phyloP scores from a whole-genome alignment of 2,113 vertebrate species.

The Labeo catla region DNA sequence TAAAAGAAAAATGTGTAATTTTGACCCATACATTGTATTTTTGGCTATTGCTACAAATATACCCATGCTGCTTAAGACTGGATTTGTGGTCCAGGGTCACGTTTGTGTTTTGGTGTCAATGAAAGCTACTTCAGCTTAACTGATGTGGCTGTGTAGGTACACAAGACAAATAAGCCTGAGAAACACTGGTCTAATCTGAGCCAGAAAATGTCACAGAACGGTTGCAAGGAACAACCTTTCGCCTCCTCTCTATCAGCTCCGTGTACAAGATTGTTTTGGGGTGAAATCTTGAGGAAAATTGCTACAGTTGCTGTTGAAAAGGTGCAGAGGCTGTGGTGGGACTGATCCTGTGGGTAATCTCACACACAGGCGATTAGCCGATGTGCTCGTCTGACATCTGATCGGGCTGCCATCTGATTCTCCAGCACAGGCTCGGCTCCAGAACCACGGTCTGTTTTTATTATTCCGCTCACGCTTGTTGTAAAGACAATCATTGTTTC shows the following conservation, averaged over 20 bases:
- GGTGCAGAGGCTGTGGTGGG: constrained; percentile 31
- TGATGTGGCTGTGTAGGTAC: neutral
- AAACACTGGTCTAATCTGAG: neutral
- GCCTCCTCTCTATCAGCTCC: neutral
- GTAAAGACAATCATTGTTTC: constrained; percentile 14
- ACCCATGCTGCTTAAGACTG: no score
- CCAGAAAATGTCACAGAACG: neutral
- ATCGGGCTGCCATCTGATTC: neutral
- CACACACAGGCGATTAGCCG: neutral
- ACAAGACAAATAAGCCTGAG: neutral
- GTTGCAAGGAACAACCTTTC: neutral
- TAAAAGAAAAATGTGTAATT: no score
- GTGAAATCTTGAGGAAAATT: constrained; percentile 36
- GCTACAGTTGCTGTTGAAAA: constrained; percentile 12
- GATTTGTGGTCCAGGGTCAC: no score
- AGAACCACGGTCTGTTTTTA: neutral
- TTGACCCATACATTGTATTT: no score
- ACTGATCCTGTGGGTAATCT: constrained; percentile 27
- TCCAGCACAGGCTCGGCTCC: neutral
- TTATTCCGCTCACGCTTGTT: constrained; percentile 21
- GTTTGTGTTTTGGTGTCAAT: neutral
- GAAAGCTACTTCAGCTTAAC: neutral
- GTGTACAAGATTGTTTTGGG: constrained; percentile 20
- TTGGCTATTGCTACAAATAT: no score
- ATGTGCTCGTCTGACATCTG: neutral